Conservation (phyloP, 2,888 invertebrate genomes). For the Chrysotoxum bicinctum region DNA sequence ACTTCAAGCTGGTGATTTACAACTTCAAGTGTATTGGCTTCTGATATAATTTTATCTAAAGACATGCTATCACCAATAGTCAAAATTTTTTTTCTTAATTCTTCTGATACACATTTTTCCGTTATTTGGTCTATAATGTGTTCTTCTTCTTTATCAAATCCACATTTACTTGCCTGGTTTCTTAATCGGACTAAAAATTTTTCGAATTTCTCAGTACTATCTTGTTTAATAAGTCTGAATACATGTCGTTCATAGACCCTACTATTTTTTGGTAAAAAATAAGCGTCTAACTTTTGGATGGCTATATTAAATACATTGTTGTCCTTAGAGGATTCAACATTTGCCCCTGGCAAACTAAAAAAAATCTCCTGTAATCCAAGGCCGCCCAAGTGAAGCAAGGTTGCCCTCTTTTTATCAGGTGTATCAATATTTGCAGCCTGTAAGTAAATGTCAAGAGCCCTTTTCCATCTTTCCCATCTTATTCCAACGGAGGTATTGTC, state of each 20-base stretch:
- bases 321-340: neutral
- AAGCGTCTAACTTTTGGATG: slow-evolving; percentile 71
- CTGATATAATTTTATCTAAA: slow-evolving; percentile 14
- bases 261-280: slow-evolving; percentile 72
- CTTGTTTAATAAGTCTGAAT: slow-evolving; percentile 74
- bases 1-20: slow-evolving; percentile 18
- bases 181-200: slow-evolving; percentile 75
- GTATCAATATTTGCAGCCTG: slow-evolving; percentile 1
- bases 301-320: slow-evolving; percentile 64
- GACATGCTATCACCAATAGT: slow-evolving; percentile 15
- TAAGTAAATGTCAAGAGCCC: slow-evolving; percentile 14
- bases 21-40: slow-evolving; percentile 21
- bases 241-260: slow-evolving; percentile 73
- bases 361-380: slow-evolving; percentile 23
- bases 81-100: slow-evolving; percentile 21
- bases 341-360: slow-evolving; percentile 1
- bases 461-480: slow-evolving; percentile 32
- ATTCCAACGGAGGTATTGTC: slow-evolving; percentile 5
- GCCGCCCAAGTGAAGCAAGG: slow-evolving; percentile 16
- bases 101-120: slow-evolving; percentile 19
- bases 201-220: slow-evolving; percentile 75
- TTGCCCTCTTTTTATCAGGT: slow-evolving; percentile 9
- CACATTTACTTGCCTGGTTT: slow-evolving; percentile 37
- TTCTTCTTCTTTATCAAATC: slow-evolving; percentile 19
- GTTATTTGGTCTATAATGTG: slow-evolving; percentile 65